phyloP scores from a whole-genome alignment of 2,797 vertebrate species.

The Chlorospingus semifuscus region DNA sequence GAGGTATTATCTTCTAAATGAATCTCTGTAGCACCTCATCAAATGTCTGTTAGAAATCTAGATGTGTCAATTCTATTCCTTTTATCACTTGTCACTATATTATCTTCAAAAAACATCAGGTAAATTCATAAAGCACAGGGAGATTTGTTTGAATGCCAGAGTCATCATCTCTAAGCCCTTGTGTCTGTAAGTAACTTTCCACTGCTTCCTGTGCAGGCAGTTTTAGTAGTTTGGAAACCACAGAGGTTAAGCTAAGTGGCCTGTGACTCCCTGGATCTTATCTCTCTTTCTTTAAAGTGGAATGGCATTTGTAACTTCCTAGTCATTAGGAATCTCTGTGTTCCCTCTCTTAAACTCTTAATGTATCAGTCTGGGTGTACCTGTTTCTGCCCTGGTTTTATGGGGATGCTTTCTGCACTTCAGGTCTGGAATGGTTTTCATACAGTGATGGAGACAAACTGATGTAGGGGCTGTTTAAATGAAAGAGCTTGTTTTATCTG shows the following conservation, averaged over 20 bases:
- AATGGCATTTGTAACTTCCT: constrained; percentile 57
- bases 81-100: constrained; percentile 55
- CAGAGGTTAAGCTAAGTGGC: constrained; percentile 57
- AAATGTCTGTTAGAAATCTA: constrained; percentile 37
- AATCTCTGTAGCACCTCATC: constrained; percentile 59
- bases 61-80: constrained; percentile 32
- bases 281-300: constrained; percentile 56
- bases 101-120: constrained; percentile 63
- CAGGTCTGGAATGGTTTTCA: not conserved
- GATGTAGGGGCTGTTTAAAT: not conserved
- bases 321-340: constrained; percentile 42
- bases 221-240: constrained; percentile 48
- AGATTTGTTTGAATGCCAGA: constrained; percentile 50
- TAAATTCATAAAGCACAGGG: constrained; percentile 42
- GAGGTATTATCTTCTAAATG: constrained; percentile 12
- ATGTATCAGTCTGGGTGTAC: constrained; percentile 4
- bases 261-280: constrained; percentile 42
- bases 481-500: not conserved
- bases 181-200: constrained; percentile 44
- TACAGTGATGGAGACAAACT: not conserved
- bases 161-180: constrained; percentile 20
- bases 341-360: constrained; percentile 7
- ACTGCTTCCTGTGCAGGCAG: constrained; percentile 28
- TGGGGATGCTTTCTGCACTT: not conserved
- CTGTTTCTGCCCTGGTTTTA: constrained; percentile 9